Conservation (phyloP, 2,113 vertebrate genomes). For the Tenebrosternarchus preto region DNA sequence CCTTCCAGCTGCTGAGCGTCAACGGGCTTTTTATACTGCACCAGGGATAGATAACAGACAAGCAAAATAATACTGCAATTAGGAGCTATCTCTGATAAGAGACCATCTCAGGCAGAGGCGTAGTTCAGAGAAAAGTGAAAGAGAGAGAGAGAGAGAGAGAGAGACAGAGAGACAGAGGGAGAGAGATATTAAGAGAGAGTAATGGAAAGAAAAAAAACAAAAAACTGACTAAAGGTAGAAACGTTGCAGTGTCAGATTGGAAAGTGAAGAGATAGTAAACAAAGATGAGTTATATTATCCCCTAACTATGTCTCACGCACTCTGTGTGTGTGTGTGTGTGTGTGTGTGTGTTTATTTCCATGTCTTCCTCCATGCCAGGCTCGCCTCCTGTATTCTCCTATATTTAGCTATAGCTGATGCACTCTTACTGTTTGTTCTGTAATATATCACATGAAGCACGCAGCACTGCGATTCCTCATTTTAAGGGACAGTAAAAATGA, state of each 20-base stretch:
- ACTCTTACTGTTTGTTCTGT: no score
- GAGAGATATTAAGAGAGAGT: no score
- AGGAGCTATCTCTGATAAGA: slow-evolving; percentile 64
- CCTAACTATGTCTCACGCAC: no score
- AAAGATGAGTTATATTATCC: no score
- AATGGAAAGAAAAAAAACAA: slow-evolving; percentile 21
- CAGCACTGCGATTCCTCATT: no score
- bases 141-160: slow-evolving; percentile 32
- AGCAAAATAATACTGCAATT: slow-evolving; percentile 63
- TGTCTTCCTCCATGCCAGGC: no score
- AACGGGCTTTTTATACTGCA: slow-evolving; percentile 60
- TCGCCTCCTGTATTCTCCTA: no score
- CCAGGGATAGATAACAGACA: slow-evolving; percentile 58
- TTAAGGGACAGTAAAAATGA: no score
- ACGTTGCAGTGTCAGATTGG: no score
- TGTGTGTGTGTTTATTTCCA: not conserved
- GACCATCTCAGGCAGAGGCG: not conserved
- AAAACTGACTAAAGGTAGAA: not conserved
- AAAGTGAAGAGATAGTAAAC: no score
- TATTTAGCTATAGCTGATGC: no score
- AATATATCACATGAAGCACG: no score
- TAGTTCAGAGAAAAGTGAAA: slow-evolving; percentile 12
- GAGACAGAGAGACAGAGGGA: slow-evolving; percentile 14
- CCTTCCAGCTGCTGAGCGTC: slow-evolving; percentile 48
- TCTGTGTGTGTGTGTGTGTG: not conserved